Base-by-base conservation (phyloP, 2,797 vertebrate species). In the Thripadectes ignobilis region DNA sequence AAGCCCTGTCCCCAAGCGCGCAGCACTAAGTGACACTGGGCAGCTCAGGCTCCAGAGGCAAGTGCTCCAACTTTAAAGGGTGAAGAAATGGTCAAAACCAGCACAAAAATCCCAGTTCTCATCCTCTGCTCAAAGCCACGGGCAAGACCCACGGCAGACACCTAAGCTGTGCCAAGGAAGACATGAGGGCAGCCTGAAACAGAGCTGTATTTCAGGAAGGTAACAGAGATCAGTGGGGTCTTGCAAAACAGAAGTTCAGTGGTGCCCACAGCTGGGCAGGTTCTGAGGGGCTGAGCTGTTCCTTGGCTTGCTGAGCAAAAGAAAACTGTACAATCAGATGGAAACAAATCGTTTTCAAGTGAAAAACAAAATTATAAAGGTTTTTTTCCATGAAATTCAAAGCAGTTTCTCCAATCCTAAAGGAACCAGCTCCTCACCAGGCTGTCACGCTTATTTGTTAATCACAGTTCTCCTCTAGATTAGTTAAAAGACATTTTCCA, bases 1-100 rank as follows among this genome's bases (percentile, higher is more conserved):
- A 3, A 36, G 41, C 24, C 8, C 49, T 29, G 22, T 71, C 62
- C 77, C 49, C 74, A 24, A 0, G 19, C 22, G 23, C 0, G 0
- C 23, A 24, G 77, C 48, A 1, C 16, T 4, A 24, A 69, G 57
- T 19, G 77, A 51, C 21, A 15, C 29, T 1, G 14, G 13, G 43
- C n/a, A 63, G 62, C 79, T 24, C 54, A 48, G 39, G 52, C 2
- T 3, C 21, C 68, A 39, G 38, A 30, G 20, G 10, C 32, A 23
- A 73, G 19, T 2, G 24, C 20, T 73, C 27, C 19, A 6, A 76
- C 74, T 68, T 29, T 23, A 27, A 1, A 5, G 43, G 41, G 21
- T 5, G 59, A 58, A 49, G 57, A 61, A 91, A 81, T 0, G 4
- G 27, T 2, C 41, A 24, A 69, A 85, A 76, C 6, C 4, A 6